A percentile compares a stretch with the other conserved stretches of the same genome.
These are phyloP conservation scores for Leptinotarsa haldemani DNA, from an alignment of 2,888 invertebrate genomes.

Conservation along the genomic window DNA sequence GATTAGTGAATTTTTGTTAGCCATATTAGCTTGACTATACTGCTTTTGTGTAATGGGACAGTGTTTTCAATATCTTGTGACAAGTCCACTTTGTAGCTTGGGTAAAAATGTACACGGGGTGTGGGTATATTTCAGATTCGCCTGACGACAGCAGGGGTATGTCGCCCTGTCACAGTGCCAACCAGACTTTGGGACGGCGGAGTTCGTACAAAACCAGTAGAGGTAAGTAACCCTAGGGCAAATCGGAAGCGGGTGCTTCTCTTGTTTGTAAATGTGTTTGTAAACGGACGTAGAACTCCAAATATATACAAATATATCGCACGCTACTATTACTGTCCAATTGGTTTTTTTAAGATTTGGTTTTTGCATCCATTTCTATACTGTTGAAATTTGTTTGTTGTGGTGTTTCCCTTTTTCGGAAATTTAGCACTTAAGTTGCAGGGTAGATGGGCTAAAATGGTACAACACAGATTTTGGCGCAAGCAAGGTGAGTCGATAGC, in stretches of 20 bases:
- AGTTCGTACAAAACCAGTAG: constrained; percentile 90
- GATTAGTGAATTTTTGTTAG: neutral
- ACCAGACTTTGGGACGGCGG: constrained; percentile 79
- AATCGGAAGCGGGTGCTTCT: constrained; percentile 25
- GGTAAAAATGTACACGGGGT: constrained; percentile 39
- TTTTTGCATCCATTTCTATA: constrained; percentile 44
- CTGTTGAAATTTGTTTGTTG: constrained; percentile 39
- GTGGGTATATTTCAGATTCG: constrained; percentile 69
- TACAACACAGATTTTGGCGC: constrained; percentile 50
- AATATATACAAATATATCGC: constrained; percentile 32
- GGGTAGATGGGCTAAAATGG: constrained; percentile 40
- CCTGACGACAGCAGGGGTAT: constrained; percentile 82
- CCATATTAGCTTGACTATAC: neutral
- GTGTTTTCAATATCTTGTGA: neutral
- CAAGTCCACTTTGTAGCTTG: constrained; percentile 25
- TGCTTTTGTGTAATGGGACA: neutral
- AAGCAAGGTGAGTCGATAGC: constrained; percentile 45
- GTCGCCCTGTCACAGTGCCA: constrained; percentile 76
- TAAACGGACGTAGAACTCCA: constrained; percentile 37
- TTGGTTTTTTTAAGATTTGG: constrained; percentile 38
- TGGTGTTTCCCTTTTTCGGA: constrained; percentile 37
- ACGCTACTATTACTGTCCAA: constrained; percentile 42
- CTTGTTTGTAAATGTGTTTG: constrained; percentile 44
- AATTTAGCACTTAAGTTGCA: constrained; percentile 34
- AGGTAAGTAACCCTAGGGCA: constrained; percentile 72